Percentiles rank a stretch among this genome's conserved stretches.
phyloP scores from a whole-genome alignment of 1,140 invertebrate genomes.

The Antheraea mylitta region DNA sequence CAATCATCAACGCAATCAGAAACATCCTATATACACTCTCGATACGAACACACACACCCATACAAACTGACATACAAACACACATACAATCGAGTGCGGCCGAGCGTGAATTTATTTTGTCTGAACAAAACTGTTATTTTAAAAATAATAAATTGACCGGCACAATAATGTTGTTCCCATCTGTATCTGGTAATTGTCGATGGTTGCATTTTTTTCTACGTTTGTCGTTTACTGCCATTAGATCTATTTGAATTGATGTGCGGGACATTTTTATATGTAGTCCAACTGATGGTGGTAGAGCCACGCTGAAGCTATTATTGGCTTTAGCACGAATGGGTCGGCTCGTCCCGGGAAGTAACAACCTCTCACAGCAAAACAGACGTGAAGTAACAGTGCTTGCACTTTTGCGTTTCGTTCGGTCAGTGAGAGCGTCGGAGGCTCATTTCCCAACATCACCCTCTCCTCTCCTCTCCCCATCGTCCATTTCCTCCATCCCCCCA shows the following conservation, averaged over 20 bases:
- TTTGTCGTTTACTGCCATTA: not conserved
- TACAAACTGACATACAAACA: conserved; percentile 24
- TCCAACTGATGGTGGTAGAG: no score
- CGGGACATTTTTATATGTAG: not conserved
- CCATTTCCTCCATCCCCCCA: no score
- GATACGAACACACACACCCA: conserved; percentile 14
- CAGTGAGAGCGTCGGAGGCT: no score
- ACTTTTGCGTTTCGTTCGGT: no score
- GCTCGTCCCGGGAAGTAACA: no score
- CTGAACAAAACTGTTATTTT: conserved; percentile 76
- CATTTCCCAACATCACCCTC: no score
- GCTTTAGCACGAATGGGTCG: no score
- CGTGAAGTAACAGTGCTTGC: no score
- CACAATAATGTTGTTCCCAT: not conserved
- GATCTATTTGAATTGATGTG: not conserved
- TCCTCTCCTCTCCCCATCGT: no score
- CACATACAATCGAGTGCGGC: conserved; percentile 36
- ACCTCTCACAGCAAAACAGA: no score
- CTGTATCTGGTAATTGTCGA: not conserved
- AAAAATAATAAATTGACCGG: conserved; percentile 38
- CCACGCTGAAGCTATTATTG: no score
- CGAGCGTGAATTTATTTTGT: conserved; percentile 71
- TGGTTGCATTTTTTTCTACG: not conserved
- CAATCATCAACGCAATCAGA: conserved; percentile 46
- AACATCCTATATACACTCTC: conserved; percentile 53